phyloP scores from a whole-genome alignment of 2,888 invertebrate species.

The Hetaerina titia region DNA sequence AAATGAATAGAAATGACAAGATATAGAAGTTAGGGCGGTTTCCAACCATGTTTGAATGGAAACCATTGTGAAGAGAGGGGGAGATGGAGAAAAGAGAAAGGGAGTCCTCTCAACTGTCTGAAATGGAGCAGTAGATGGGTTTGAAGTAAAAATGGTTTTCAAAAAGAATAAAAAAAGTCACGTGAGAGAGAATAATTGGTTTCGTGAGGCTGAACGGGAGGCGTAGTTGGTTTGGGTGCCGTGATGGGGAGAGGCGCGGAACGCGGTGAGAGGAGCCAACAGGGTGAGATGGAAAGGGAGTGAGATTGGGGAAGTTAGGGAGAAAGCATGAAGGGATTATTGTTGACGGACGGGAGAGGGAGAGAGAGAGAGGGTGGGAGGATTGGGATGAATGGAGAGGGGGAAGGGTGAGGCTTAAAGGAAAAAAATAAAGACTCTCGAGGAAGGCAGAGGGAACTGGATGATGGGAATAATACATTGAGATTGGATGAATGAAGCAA shows the following conservation, averaged over 20 bases:
- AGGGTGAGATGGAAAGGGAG: not conserved
- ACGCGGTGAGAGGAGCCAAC: not conserved
- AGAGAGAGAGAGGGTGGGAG: not conserved
- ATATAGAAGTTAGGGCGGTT: not conserved
- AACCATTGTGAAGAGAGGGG: not conserved
- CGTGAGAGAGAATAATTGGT: not conserved
- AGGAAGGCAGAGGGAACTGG: not conserved
- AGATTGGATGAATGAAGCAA: conserved; percentile 16
- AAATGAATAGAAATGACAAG: not conserved
- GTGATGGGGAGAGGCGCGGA: not conserved
- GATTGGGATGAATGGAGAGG: not conserved
- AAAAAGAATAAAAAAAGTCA: not conserved
- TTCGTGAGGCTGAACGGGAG: not conserved
- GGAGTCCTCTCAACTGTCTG: not conserved
- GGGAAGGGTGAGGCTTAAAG: not conserved
- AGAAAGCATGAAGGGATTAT: not conserved
- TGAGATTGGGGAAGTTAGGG: not conserved
- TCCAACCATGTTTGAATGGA: not conserved
- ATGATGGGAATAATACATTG: conserved; percentile 18
- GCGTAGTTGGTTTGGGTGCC: not conserved
- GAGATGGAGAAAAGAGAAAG: not conserved
- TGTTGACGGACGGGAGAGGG: not conserved
- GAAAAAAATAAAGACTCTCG: not conserved
- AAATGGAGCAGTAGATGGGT: not conserved
- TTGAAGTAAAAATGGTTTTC: not conserved